A percentile compares a stretch with the other conserved stretches of the same genome.
Evolutionary conservation across 2,113 vertebrate genomes (phyloP).

Genomic region (Acrocephalus kingi): DNA sequence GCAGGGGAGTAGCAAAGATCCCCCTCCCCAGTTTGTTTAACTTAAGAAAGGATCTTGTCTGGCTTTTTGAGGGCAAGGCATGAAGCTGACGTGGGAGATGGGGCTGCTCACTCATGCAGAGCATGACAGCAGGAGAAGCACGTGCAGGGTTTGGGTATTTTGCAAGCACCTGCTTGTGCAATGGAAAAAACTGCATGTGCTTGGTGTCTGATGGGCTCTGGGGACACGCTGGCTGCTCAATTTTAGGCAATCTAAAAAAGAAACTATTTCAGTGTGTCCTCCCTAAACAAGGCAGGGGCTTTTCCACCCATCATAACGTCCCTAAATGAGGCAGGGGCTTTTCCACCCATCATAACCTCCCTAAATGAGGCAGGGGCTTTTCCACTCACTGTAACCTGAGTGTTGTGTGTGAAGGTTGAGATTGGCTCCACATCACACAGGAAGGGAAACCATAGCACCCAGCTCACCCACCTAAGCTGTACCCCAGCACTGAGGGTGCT

Average conservation of each 20-base stretch:
- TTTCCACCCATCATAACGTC: too few species aligned
- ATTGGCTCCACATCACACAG: accelerated
- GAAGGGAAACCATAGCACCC: neutral
- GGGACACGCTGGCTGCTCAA: neutral
- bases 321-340: too few species aligned
- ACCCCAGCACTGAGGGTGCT: neutral
- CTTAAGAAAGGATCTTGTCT: neutral
- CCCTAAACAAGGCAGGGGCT: neutral
- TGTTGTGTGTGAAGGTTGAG: neutral
- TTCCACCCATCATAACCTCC: too few species aligned
- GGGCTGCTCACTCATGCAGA: neutral
- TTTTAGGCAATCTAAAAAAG: neutral
- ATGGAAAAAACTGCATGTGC: neutral
- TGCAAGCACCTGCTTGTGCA: slow-evolving; percentile 52
- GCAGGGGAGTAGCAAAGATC: neutral
- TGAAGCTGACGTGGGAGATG: neutral
- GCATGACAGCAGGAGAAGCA: neutral
- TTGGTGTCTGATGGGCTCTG: neutral
- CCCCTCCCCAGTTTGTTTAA: neutral
- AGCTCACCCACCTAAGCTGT: neutral
- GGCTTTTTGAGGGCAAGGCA: neutral
- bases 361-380: neutral
- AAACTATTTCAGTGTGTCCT: neutral
- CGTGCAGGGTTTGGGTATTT: neutral
- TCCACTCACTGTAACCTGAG: neutral